Evolutionary conservation across 2,113 vertebrate species (phyloP).

Genomic region (Epinephelus fuscoguttatus): DNA sequence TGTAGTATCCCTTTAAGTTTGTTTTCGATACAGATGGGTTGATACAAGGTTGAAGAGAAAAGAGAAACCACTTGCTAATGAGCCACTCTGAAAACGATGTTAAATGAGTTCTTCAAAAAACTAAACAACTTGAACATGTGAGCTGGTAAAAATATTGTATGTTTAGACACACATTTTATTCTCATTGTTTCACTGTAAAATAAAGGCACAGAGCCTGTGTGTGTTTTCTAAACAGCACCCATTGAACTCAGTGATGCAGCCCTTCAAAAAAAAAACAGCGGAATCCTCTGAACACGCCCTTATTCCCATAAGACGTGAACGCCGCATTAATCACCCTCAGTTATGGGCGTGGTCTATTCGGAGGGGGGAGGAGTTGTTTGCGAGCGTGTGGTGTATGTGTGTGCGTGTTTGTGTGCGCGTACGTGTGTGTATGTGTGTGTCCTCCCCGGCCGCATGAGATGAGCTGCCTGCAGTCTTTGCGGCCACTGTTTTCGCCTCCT

Average conservation of each 20-base stretch:
- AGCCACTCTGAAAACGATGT: no score
- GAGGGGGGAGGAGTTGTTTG: slow-evolving; percentile 68
- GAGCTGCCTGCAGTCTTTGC: slow-evolving; percentile 73
- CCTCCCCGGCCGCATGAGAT: slow-evolving; percentile 72
- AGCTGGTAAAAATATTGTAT: neutral
- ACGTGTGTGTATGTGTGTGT: slow-evolving; percentile 29
- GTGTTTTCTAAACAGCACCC: neutral
- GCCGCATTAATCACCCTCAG: slow-evolving; percentile 65
- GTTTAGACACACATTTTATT: neutral
- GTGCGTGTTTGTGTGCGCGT: slow-evolving; percentile 1
- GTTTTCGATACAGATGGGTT: no score
- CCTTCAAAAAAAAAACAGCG: slow-evolving; percentile 8
- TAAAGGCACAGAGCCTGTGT: neutral
- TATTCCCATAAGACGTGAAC: slow-evolving; percentile 60
- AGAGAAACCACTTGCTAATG: no score
- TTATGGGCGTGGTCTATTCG: slow-evolving; percentile 65
- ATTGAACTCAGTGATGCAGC: slow-evolving; percentile 4
- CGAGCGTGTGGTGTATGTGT: slow-evolving; percentile 26
- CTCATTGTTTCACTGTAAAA: neutral
- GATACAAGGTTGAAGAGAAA: no score
- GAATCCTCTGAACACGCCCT: slow-evolving; percentile 52
- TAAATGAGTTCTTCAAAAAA: neutral
- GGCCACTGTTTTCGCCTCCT: slow-evolving; percentile 60
- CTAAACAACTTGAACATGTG: neutral
- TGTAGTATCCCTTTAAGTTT: no score